Evolutionary conservation across 2,113 vertebrate species (phyloP).

Genomic region (Puma concolor): DNA sequence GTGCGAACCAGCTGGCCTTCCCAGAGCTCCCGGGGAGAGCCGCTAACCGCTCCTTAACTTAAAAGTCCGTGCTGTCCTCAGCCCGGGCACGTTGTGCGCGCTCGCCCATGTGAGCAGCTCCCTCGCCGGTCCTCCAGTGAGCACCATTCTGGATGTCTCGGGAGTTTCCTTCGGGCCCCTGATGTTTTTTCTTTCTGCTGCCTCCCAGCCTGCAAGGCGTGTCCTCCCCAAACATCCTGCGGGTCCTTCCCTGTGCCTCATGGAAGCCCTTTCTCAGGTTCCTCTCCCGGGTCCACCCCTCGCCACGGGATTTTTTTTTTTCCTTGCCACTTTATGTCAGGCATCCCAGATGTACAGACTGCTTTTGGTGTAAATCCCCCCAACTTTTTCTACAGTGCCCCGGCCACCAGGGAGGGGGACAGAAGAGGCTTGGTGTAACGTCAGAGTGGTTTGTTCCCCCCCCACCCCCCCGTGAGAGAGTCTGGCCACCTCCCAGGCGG

Average conservation of each 20-base stretch:
- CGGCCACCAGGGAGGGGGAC: not conserved
- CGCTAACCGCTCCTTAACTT: too few relatives aligned
- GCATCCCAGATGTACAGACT: not conserved
- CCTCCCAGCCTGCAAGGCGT: too few relatives aligned
- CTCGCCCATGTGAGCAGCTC: too few relatives aligned
- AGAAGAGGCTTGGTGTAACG: not conserved
- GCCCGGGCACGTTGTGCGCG: too few relatives aligned
- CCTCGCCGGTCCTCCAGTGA: too few relatives aligned
- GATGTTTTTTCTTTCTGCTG: too few relatives aligned
- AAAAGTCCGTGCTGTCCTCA: too few relatives aligned
- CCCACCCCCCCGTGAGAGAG: accelerated
- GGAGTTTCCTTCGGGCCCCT: too few relatives aligned
- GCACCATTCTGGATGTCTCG: not conserved
- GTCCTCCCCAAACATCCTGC: not conserved
- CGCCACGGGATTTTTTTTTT: not conserved
- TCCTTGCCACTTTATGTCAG: not conserved
- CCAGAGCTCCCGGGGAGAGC: not conserved
- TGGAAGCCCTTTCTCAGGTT: not conserved
- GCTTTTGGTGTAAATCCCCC: too few relatives aligned
- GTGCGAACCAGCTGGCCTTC: not conserved
- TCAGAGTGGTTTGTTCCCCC: not conserved
- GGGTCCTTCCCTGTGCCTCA: not conserved
- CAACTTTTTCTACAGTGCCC: not conserved
- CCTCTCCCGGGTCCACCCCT: not conserved
- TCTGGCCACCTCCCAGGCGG: not conserved